phyloP scores from a whole-genome alignment of 2,888 invertebrate genomes.

The Synanthedon myopaeformis region DNA sequence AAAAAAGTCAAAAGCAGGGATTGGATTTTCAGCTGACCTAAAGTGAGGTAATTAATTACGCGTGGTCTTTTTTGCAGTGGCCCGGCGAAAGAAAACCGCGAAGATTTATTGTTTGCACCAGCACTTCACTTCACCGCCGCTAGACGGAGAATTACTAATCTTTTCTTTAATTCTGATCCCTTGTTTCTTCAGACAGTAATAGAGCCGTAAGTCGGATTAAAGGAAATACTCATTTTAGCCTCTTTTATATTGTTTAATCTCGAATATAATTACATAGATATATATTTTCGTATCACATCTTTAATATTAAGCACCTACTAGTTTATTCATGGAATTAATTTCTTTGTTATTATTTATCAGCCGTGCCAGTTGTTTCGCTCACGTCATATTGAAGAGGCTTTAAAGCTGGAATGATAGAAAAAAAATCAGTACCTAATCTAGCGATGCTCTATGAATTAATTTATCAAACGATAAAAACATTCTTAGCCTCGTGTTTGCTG shows the following conservation, averaged over 20 bases:
- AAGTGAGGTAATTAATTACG: slow-evolving; percentile 58
- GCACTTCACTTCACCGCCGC: slow-evolving; percentile 34
- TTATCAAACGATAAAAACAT: no score
- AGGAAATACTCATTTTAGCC: slow-evolving; percentile 38
- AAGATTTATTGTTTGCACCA: slow-evolving; percentile 57
- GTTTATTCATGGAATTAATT: no score
- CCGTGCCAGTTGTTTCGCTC: no score
- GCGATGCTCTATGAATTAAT: no score
- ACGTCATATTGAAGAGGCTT: no score
- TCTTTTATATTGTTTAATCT: slow-evolving; percentile 29
- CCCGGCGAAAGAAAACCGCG: slow-evolving; percentile 40
- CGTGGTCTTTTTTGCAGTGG: slow-evolving; percentile 55
- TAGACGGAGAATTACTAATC: slow-evolving; percentile 49
- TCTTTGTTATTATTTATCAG: no score
- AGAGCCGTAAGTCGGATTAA: slow-evolving; percentile 48
- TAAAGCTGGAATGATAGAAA: no score
- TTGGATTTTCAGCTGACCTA: slow-evolving; percentile 50
- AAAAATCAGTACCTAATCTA: no score
- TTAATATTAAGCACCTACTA: no score
- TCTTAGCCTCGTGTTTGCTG: no score
- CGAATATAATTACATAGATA: background rate
- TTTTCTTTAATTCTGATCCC: slow-evolving; percentile 60
- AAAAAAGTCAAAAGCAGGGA: slow-evolving; percentile 59
- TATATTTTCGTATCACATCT: no score
- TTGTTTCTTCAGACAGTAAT: slow-evolving; percentile 47